A percentile compares a stretch with the other conserved stretches of the same genome.
These are phyloP conservation scores for Trichopria drosophilae DNA, from an alignment of 2,888 invertebrate species.

Conservation along the genomic window DNA sequence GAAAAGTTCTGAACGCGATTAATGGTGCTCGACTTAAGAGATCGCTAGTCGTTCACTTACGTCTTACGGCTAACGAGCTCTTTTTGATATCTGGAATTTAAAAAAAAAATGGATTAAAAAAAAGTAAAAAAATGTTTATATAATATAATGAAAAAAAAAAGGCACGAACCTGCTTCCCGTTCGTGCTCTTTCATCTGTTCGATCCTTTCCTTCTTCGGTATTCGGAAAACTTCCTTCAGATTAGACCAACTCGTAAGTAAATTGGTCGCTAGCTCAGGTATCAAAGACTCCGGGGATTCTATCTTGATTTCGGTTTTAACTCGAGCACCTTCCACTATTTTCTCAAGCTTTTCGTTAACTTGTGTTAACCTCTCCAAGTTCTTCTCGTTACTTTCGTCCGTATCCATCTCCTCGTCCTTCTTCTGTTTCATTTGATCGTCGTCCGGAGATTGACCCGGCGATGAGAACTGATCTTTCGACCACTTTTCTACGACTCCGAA, in stretches of 20 bases:
- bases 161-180: constrained; percentile 73
- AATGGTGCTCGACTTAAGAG: too few species aligned
- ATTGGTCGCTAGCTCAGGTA: constrained; percentile 64
- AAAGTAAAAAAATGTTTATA: not conserved
- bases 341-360: constrained; percentile 35
- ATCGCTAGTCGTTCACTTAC: too few species aligned
- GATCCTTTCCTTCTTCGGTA: constrained; percentile 90
- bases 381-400: constrained; percentile 40
- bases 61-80: too few species aligned
- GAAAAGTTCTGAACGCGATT: too few species aligned
- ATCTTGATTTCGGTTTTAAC: constrained; percentile 37
- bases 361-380: constrained; percentile 19
- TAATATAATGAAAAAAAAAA: not conserved
- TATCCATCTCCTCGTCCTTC: constrained; percentile 46
- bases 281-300: constrained; percentile 38
- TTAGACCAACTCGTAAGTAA: constrained; percentile 76
- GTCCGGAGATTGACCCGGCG: constrained; percentile 50
- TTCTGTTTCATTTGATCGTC: constrained; percentile 48
- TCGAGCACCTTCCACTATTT: constrained; percentile 35
- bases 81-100: not conserved
- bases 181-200: constrained; percentile 96
- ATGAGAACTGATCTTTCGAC: constrained; percentile 61
- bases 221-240: constrained; percentile 80
- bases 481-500: constrained; percentile 83
- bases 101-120: not conserved